These are phyloP conservation scores for Thalassarche chlororhynchos DNA, from an alignment of 2,113 vertebrate species.

Conservation along the genomic window DNA sequence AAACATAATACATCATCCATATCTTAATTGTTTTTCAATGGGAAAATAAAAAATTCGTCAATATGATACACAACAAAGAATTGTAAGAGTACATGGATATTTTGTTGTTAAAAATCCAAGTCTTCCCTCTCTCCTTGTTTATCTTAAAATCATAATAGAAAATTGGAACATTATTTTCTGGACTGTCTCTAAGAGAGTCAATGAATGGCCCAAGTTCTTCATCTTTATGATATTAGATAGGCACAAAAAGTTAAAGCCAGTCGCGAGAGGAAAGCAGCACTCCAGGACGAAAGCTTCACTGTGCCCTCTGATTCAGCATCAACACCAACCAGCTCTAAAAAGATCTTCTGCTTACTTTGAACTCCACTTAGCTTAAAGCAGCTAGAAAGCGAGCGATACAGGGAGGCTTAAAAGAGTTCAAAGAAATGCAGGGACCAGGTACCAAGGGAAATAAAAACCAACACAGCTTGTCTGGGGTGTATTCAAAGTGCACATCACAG, in stretches of 20 bases:
- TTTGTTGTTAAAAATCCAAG: background rate
- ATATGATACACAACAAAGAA: background rate
- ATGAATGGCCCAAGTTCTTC: background rate
- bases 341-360: background rate
- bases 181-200: background rate
- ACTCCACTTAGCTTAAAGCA: background rate
- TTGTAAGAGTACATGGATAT: rapidly evolving
- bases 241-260: background rate
- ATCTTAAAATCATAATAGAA: background rate
- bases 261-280: background rate
- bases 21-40: background rate
- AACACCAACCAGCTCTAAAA: background rate
- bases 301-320: background rate
- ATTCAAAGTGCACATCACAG: background rate
- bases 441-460: background rate
- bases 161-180: background rate
- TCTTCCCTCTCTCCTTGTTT: background rate
- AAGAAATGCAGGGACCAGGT: background rate
- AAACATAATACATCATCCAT: background rate
- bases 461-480: background rate
- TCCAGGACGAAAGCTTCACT: background rate
- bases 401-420: background rate
- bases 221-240: rapidly evolving
- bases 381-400: background rate
- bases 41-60: background rate